These are phyloP conservation scores for Rhamnusium bicolor DNA, from an alignment of 2,888 invertebrate genomes.

Conservation along the genomic window DNA sequence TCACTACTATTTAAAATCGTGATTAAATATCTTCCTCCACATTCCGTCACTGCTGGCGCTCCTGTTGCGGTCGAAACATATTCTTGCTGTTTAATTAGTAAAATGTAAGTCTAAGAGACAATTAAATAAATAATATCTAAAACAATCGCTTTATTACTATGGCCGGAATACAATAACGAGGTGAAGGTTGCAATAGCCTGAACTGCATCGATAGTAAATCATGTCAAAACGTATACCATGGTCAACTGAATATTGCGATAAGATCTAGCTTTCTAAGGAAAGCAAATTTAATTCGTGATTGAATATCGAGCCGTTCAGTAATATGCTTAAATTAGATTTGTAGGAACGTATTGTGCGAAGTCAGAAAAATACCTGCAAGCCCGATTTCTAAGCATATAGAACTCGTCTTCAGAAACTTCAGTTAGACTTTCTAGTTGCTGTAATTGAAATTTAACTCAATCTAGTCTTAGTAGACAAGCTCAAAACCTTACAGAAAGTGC, in stretches of 20 bases:
- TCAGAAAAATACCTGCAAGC: neutral
- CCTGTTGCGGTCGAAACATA: too few relatives aligned
- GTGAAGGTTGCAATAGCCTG: neutral
- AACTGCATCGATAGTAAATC: neutral
- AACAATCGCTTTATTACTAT: neutral
- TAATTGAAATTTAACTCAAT: neutral
- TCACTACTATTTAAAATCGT: too few relatives aligned
- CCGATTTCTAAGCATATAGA: neutral
- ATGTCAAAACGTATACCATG: conserved; percentile 3
- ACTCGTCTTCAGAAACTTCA: neutral
- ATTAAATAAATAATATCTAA: too few relatives aligned
- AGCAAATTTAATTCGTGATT: neutral
- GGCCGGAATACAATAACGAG: neutral
- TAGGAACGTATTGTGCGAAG: neutral
- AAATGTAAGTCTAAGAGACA: too few relatives aligned
- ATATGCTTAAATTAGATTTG: neutral
- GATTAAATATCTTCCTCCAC: too few relatives aligned
- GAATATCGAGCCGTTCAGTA: neutral
- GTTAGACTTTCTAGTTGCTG: neutral
- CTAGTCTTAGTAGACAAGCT: neutral
- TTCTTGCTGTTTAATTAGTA: too few relatives aligned
- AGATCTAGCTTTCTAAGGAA: conserved; percentile 21
- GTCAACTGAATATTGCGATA: conserved; percentile 12
- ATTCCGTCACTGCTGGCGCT: too few relatives aligned
- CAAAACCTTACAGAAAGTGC: too few relatives aligned